Evolutionary conservation across 2,888 invertebrate genomes (phyloP), one percentile per base, ranked within the genome.

Genomic region (Apamea epomidion): DNA sequence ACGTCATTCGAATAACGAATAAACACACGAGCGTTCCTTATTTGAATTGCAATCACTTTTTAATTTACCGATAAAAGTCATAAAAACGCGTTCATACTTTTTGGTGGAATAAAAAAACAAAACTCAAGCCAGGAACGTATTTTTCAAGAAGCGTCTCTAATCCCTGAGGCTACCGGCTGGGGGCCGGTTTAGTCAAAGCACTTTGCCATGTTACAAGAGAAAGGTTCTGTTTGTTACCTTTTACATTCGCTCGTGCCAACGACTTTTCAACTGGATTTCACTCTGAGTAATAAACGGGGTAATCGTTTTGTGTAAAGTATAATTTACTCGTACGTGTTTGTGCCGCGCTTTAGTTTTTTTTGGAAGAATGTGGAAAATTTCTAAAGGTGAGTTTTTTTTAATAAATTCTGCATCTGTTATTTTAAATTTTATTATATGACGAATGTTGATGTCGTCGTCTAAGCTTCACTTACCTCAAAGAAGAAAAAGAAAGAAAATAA

Each of bases 141-240:
- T 87, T 84, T 84, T 84, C 81, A 81, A 76, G 75, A 79, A 83
- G 60, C 73, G 77, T 42, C 76, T 86, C 48, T 82, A 82, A 80
- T 88, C 86, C 90, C 88, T 62, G 65, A 69, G 82, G 88, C 89
- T 76, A 76, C 69, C 16, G 64, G 67, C 87, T 81, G 60, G 80
- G 62, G 80, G 76, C 82, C 60, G 84, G 84, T 81, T 81, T 82
- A 89, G 86, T 88, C 88, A 89, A 89, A 89, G 89, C 84, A 89
- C 84, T 86, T 86, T 88, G 86, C 86, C 74, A 86, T 81, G 84
- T 84, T 83, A 78, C 70, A 80, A 82, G 76, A 71, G 78, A 80
- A 82, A 81, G 51, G 79, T 77, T 80, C 81, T 78, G 79, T 88
- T 80, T 82, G 82, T 90, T 83, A 89, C 89, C 84, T 87, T 88